A percentile compares a stretch with the other conserved stretches of the same genome.
These are phyloP conservation scores for Drosophila quinaria DNA, from an alignment of 2,888 invertebrate genomes.

Conservation along the genomic window DNA sequence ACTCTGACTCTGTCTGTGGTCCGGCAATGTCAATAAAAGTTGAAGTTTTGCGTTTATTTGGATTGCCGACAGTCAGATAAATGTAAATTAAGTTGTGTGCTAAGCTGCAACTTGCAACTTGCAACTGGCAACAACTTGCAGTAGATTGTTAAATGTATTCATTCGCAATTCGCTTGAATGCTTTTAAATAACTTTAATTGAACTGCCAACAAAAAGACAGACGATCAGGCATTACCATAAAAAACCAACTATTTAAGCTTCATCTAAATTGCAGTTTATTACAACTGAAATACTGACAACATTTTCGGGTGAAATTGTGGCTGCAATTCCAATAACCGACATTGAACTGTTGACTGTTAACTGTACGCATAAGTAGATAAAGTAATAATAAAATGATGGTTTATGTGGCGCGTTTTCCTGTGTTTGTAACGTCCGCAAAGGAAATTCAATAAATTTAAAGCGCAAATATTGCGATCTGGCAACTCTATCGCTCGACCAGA, in stretches of 20 bases:
- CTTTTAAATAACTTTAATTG: constrained; percentile 58
- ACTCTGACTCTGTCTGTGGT: constrained; percentile 25
- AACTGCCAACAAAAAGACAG: constrained; percentile 27
- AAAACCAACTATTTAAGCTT: not conserved
- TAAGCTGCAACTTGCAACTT: constrained; percentile 33
- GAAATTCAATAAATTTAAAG: constrained; percentile 59
- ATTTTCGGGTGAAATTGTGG: constrained; percentile 30
- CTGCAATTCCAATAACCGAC: not conserved
- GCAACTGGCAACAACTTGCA: constrained; percentile 33
- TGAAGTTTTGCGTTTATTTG: constrained; percentile 53
- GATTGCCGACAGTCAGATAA: constrained; percentile 36
- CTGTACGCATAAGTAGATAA: constrained; percentile 39
- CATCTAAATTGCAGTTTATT: constrained; percentile 5
- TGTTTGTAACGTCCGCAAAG: constrained; percentile 20
- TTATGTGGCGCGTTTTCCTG: constrained; percentile 50
- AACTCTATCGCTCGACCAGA: constrained; percentile 43
- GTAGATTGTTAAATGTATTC: constrained; percentile 53
- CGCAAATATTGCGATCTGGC: constrained; percentile 42
- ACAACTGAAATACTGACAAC: constrained; percentile 4
- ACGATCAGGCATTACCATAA: constrained; percentile 1
- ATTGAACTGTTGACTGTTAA: constrained; percentile 7
- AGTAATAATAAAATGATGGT: constrained; percentile 52
- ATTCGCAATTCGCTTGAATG: constrained; percentile 49
- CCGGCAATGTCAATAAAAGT: constrained; percentile 57
- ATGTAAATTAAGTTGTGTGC: constrained; percentile 60